Evolutionary conservation across 2,113 vertebrate genomes (phyloP), one percentile per base, ranked within the genome.

Genomic region (Epinephelus fuscoguttatus): DNA sequence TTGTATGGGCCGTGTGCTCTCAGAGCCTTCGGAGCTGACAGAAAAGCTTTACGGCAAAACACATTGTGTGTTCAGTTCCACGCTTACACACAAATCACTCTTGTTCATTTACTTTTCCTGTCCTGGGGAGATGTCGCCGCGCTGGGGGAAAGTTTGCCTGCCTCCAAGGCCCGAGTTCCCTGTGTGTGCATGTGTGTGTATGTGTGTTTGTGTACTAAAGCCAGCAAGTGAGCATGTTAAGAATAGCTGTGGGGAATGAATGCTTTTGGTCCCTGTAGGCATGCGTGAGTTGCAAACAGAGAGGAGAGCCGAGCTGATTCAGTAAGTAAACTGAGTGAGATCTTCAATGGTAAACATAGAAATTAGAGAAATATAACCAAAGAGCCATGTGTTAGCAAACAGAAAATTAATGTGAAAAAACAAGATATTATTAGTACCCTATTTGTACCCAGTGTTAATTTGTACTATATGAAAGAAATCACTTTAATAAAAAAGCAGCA

Each of bases 21-120:
- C 80, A 6, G 61, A 84, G 87, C 87, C 91, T 70, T 84, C 82
- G 78, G 78, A 89, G 84, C 86, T 91, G 92, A 92, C 91, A 90
- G 78, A 88, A 87, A 88, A 77, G 88, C 92, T 93, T 90, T 84
- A 85, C 80, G 74, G 86, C 47, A 56, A 91, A 92, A 82, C 83
- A 81, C 90, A 87, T 72, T 89, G 88, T 91, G 88, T 87, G 90
- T 89, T 91, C 62, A 61, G 21, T 83, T 89, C 82, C 82, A 80
- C 80, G 64, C 82, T 78, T 82, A 80, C 89, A 84, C 92, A 91
- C 91, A 92, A 92, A 91, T 89, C 90, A 94, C 79, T 93, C 76
- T 89, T 81, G 71, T 88, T 90, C 88, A 91, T 92, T 92, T 94
- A 92, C 85, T 88, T 91, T 91, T 86, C 73, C 86, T 90, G 86